Evolutionary conservation across 2,113 vertebrate genomes (phyloP).

Genomic region (Polypterus senegalus): DNA sequence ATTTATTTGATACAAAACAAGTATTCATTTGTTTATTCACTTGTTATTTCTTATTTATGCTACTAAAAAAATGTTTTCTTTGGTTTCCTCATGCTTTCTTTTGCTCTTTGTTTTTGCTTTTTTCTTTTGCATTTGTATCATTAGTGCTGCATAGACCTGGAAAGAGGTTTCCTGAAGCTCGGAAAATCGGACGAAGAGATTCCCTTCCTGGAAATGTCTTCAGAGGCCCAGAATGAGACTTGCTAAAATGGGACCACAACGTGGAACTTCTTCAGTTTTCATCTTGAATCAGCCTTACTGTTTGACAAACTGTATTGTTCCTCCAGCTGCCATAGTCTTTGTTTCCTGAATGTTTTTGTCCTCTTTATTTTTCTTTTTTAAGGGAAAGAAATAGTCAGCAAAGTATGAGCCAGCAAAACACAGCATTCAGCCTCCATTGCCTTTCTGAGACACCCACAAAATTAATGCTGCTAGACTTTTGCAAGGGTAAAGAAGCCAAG

Average conservation of each 20-base stretch:
- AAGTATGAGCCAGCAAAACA: too few species aligned
- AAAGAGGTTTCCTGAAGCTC: conserved; percentile 54
- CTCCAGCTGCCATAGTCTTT: background rate
- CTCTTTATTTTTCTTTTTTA: too few species aligned
- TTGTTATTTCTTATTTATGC: background rate
- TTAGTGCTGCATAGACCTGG: conserved; percentile 79
- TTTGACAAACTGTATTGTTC: background rate
- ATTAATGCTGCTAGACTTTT: too few species aligned
- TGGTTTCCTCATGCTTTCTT: too few species aligned
- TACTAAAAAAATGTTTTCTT: background rate
- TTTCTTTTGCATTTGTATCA: conserved; percentile 7
- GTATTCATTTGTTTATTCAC: background rate
- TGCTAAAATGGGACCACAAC: background rate
- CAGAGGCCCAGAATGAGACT: conserved; percentile 36
- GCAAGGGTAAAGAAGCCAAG: too few species aligned
- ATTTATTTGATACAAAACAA: background rate
- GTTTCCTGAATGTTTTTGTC: conserved; percentile 2
- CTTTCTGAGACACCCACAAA: too few species aligned
- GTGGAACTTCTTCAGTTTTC: background rate
- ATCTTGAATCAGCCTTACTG: conserved; percentile 1
- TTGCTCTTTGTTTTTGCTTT: background rate
- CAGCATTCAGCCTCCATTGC: too few species aligned
- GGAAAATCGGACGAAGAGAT: conserved; percentile 58
- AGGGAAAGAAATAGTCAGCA: too few species aligned
- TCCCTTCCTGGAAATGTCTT: conserved; percentile 55